Conservation (phyloP, 2,797 vertebrate species). For the Leuciscus waleckii region DNA sequence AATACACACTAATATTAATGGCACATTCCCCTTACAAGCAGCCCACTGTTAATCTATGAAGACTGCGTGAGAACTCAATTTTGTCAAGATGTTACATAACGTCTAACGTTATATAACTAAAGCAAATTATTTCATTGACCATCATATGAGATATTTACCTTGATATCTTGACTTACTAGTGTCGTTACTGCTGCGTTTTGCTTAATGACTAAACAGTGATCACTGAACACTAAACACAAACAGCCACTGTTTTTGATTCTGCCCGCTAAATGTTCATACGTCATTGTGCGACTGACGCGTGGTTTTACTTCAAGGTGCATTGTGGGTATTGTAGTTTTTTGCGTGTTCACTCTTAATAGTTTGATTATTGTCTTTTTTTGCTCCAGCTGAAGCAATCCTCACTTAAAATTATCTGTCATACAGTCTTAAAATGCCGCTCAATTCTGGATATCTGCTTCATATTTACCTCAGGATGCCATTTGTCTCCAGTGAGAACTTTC, state of each 20-base stretch:
- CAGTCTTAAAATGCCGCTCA: conserved; percentile 52
- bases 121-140: background rate
- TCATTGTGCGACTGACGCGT: conserved; percentile 28
- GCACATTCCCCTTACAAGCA: background rate
- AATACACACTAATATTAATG: background rate
- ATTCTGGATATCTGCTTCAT: conserved; percentile 72
- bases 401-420: background rate
- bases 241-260: conserved; percentile 10
- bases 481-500: conserved; percentile 58
- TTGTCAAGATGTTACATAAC: background rate
- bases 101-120: background rate
- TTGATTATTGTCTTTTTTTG: background rate
- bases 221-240: too few species aligned
- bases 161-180: background rate
- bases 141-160: background rate
- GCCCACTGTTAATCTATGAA: background rate
- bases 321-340: conserved; percentile 57
- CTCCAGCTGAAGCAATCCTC: background rate
- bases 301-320: conserved; percentile 17
- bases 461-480: conserved; percentile 67
- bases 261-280: conserved; percentile 46
- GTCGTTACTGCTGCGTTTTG: background rate
- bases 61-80: background rate
- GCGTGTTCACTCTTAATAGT: too few species aligned
- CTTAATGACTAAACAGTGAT: background rate